Evolutionary conservation across 2,797 vertebrate genomes (phyloP).

Genomic region (Pseudochirops cupreus): DNA sequence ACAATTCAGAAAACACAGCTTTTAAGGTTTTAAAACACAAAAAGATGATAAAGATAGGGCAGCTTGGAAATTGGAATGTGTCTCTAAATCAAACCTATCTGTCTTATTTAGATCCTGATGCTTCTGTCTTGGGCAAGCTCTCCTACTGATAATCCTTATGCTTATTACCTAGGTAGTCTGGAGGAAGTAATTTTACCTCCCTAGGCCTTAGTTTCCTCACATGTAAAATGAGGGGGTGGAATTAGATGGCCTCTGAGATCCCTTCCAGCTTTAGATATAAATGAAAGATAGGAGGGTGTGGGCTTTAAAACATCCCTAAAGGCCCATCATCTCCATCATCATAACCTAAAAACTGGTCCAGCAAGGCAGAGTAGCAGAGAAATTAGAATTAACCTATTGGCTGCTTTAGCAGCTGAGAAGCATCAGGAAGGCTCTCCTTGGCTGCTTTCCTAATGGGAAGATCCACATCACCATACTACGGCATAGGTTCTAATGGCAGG

Average conservation of each 20-base stretch:
- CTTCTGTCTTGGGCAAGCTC: not conserved
- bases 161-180: not conserved
- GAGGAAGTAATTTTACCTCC: not conserved
- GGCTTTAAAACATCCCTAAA: not conserved
- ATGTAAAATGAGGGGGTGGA: not conserved
- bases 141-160: not conserved
- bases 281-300: not conserved
- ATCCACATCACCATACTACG: not conserved
- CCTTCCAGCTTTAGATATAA: not conserved
- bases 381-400: not conserved
- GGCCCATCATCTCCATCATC: not conserved
- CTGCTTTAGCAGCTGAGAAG: not conserved
- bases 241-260: not conserved
- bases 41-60: not conserved
- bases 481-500: not conserved
- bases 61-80: not conserved
- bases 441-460: not conserved
- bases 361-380: not conserved
- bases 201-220: not conserved
- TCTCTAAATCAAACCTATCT: not conserved
- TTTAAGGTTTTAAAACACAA: not conserved
- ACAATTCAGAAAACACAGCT: not conserved
- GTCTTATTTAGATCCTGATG: conserved; percentile 25
- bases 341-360: not conserved
- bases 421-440: not conserved